Evolutionary conservation across 2,797 vertebrate genomes (phyloP).

Genomic region (Mus caroli): DNA sequence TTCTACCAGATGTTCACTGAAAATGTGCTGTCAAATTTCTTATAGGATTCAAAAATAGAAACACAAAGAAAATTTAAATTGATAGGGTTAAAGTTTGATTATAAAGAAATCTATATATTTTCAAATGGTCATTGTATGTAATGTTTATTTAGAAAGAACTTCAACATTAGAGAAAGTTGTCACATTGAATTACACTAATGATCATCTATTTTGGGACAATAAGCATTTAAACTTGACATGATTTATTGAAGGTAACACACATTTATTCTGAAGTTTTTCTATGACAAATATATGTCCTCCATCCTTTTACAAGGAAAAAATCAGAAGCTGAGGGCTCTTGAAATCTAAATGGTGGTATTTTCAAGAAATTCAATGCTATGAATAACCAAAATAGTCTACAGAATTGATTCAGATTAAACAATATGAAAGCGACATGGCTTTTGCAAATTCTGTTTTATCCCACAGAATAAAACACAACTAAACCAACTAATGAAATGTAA

Average conservation of each 20-base stretch:
- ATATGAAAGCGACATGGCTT: neutral
- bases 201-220: neutral
- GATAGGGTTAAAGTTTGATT: neutral
- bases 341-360: neutral
- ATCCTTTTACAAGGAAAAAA: neutral
- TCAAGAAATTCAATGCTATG: neutral
- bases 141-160: neutral
- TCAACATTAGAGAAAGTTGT: neutral
- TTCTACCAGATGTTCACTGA: neutral
- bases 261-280: neutral
- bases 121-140: neutral
- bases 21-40: neutral
- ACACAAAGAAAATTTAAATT: neutral
- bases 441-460: neutral
- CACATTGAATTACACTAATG: neutral
- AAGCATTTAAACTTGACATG: neutral
- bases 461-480: neutral
- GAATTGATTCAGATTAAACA: neutral
- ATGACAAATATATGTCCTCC: neutral
- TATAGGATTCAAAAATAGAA: neutral
- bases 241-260: neutral
- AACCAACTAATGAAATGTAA: neutral
- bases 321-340: neutral
- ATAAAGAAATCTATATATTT: neutral
- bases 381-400: neutral